These are phyloP conservation scores for Ernsta delagoae DNA, from an alignment of 2,888 invertebrate species.

Conservation along the genomic window DNA sequence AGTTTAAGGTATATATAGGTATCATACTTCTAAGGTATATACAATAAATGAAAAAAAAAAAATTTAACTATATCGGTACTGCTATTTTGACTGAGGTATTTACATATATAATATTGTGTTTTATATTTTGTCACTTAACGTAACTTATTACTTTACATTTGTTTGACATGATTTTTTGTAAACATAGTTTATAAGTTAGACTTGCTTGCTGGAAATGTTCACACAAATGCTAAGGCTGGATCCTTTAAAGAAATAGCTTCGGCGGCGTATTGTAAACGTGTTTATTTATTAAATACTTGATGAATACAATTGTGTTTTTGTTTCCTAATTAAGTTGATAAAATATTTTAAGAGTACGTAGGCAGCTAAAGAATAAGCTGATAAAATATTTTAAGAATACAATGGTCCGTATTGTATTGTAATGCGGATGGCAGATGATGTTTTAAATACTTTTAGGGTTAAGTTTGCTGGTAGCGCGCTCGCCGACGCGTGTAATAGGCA, in stretches of 20 bases:
- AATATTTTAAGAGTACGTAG: no score
- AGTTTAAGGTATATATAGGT: no score
- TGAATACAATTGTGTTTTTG: slow-evolving; percentile 45
- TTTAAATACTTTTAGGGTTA: slow-evolving; percentile 38
- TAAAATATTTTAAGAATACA: slow-evolving; percentile 36
- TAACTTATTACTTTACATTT: slow-evolving; percentile 14
- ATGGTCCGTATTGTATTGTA: slow-evolving; percentile 25
- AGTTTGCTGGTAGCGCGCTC: slow-evolving; percentile 48
- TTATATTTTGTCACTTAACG: no score
- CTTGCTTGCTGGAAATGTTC: slow-evolving; percentile 47
- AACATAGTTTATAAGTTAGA: slow-evolving; percentile 38
- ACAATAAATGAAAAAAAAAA: no score
- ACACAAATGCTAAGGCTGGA: slow-evolving; percentile 61
- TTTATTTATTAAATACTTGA: slow-evolving; percentile 77
- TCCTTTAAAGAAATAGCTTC: slow-evolving; percentile 67
- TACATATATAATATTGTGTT: no score
- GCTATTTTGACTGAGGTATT: no score
- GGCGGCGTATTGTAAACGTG: slow-evolving; percentile 71
- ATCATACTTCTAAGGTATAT: no score
- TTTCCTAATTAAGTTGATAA: slow-evolving; percentile 5
- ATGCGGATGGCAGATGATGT: slow-evolving; percentile 30
- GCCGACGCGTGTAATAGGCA: slow-evolving; percentile 70
- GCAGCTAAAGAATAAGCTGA: neutral
- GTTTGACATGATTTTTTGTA: slow-evolving; percentile 20
- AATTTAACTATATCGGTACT: no score